A percentile compares a stretch with the other conserved stretches of the same genome.
Evolutionary conservation across 2,113 vertebrate genomes (phyloP).

Genomic region (Uria aalge): DNA sequence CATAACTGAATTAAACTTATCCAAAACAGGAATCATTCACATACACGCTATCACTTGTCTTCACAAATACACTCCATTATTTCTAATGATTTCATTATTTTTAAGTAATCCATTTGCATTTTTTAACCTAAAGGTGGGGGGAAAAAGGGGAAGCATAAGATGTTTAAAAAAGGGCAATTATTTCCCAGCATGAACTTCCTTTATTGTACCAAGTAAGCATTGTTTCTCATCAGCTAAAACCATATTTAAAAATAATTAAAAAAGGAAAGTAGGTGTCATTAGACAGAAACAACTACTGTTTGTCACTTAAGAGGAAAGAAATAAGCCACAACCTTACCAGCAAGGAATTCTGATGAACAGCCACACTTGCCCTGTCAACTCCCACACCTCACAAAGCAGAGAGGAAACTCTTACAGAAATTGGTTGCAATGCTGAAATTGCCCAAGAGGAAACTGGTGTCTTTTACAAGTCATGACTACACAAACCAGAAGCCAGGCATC

Average conservation of each 20-base stretch:
- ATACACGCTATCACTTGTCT: neutral
- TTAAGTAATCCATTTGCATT: neutral
- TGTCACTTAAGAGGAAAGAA: neutral
- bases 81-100: neutral
- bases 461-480: neutral
- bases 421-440: slow-evolving; percentile 17
- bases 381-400: slow-evolving; percentile 10
- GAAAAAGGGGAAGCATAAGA: neutral
- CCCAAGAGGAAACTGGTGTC: slow-evolving; percentile 51
- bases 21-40: neutral
- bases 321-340: slow-evolving; percentile 44
- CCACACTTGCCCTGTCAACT: neutral
- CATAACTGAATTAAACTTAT: neutral
- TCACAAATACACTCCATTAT: neutral
- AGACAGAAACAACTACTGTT: neutral
- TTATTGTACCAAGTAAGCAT: neutral
- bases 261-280: neutral
- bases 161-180: neutral
- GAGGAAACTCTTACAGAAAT: slow-evolving; percentile 41
- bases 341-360: neutral
- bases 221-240: neutral
- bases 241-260: neutral
- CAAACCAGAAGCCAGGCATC: slow-evolving; percentile 1
- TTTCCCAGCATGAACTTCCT: neutral
- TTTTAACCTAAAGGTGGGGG: neutral